A percentile compares a stretch with the other conserved stretches of the same genome.
Evolutionary conservation across 2,888 invertebrate species (phyloP).

Genomic region (Chrysomela aeneicollis): DNA sequence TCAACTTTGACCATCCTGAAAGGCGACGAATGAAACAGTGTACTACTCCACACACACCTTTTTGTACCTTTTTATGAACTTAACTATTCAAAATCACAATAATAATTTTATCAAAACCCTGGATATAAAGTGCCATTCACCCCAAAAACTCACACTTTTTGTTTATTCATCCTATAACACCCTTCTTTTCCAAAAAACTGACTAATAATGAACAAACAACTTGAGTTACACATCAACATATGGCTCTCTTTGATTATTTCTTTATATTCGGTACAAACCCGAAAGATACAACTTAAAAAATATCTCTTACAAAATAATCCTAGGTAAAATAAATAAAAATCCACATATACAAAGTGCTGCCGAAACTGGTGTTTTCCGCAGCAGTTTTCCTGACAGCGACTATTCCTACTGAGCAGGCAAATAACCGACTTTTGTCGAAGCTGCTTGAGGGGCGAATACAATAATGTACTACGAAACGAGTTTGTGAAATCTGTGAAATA

Average conservation of each 20-base stretch:
- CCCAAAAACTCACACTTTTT: slow-evolving; percentile 27
- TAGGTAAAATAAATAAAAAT: slow-evolving; percentile 40
- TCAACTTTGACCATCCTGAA: slow-evolving; percentile 31
- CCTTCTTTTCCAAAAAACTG: slow-evolving; percentile 27
- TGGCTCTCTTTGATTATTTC: slow-evolving; percentile 37
- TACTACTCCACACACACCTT: slow-evolving; percentile 37
- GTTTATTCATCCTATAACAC: slow-evolving; percentile 28
- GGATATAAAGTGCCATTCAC: slow-evolving; percentile 42
- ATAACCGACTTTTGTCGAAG: slow-evolving; percentile 25
- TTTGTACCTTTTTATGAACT: slow-evolving; percentile 40
- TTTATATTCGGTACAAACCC: slow-evolving; percentile 36
- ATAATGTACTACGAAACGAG: slow-evolving; percentile 19
- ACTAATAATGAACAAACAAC: slow-evolving; percentile 39
- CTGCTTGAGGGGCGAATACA: slow-evolving; percentile 28
- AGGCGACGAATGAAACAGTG: slow-evolving; percentile 28
- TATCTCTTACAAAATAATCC: slow-evolving; percentile 34
- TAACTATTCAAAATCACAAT: slow-evolving; percentile 45
- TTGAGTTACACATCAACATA: slow-evolving; percentile 32
- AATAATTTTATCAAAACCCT: slow-evolving; percentile 44
- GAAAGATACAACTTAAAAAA: slow-evolving; percentile 30
- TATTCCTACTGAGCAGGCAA: slow-evolving; percentile 22
- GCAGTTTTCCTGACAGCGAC: slow-evolving; percentile 25
- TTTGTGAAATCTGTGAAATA: slow-evolving; percentile 41
- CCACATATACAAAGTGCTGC: slow-evolving; percentile 39
- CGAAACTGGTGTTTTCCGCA: slow-evolving; percentile 27